Percentiles rank a stretch among this genome's conserved stretches.
Conservation (phyloP, 2,797 vertebrate genomes). For the Botia kubotai region DNA sequence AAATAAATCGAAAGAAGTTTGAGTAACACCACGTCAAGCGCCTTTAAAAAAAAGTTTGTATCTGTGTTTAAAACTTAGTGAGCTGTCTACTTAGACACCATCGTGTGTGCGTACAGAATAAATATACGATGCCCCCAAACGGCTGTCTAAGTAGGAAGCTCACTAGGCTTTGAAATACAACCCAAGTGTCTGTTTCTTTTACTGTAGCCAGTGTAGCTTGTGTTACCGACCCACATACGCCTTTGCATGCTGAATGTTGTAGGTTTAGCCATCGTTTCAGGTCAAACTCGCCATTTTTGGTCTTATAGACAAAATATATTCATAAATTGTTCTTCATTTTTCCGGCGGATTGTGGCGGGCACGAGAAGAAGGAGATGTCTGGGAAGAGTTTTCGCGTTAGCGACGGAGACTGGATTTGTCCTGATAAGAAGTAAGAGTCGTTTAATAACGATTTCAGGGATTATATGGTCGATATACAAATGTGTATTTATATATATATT, state of each 20-base stretch:
- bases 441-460: neutral
- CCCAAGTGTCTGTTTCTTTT: neutral
- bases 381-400: slow-evolving; percentile 98
- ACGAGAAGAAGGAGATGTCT: slow-evolving; percentile 80
- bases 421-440: slow-evolving; percentile 91
- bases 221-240: neutral
- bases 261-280: neutral
- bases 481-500: neutral
- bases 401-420: slow-evolving; percentile 97
- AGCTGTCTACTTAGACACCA: slow-evolving; percentile 12
- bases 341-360: slow-evolving; percentile 29
- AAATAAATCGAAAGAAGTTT: neutral
- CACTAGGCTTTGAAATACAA: neutral
- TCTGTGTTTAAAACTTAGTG: neutral
- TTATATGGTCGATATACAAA: neutral
- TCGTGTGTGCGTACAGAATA: neutral
- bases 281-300: neutral
- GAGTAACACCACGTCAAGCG: neutral
- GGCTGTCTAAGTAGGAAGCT: neutral
- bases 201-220: neutral
- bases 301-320: neutral
- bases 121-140: too few relatives aligned
- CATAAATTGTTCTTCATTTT: neutral
- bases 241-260: neutral
- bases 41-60: slow-evolving; percentile 3